Evolutionary conservation across 2,888 invertebrate genomes (phyloP), one percentile per base, ranked within the genome.

Genomic region (Napeogenes sylphis): DNA sequence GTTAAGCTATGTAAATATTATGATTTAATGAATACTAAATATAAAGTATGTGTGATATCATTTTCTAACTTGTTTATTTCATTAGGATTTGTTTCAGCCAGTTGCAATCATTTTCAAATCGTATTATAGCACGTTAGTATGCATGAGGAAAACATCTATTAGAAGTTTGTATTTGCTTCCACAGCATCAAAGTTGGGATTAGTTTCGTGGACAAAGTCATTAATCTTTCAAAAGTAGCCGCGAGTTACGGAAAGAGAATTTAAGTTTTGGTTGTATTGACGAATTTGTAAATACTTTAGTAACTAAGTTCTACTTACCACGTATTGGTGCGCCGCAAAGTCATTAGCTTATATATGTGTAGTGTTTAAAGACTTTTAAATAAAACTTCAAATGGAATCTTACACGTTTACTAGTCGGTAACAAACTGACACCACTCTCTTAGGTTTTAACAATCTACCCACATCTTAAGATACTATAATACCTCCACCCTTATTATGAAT

Each of bases 151-250:
- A 81, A 79, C 76, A 79, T 78, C 81, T 81, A 83, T 84, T 84
- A 82, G 82, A 84, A 84, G 3, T 85, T 85, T 73, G 80, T 75
- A 81, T 80, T 78, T 80, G 78, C 82, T 82, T 73, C 73, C 75
- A 77, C 73, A 76, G 71, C 72, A 74, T 71, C 60, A 32, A 64
- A 62, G 54, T 67, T 67, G 30, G 42, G 60, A 64, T 64, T 64
- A 59, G 55, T 64, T 62, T 45, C 51, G 58, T 58, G 33, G 51
- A 55, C 51, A 63, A 42, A 59, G 56, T 64, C 60, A 62, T 64
- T 61, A 64, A 64, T 64, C 58, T 58, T 64, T 64, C 56, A 64
- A 61, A 56, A 64, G 64, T 12, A 56, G 45, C 42, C 47, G 30
- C 30, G 10, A 30, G 30, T 51, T 30, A 51, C 30, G 10, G 30